Evolutionary conservation across 2,888 invertebrate genomes (phyloP).

Genomic region (Prosapia bicincta): DNA sequence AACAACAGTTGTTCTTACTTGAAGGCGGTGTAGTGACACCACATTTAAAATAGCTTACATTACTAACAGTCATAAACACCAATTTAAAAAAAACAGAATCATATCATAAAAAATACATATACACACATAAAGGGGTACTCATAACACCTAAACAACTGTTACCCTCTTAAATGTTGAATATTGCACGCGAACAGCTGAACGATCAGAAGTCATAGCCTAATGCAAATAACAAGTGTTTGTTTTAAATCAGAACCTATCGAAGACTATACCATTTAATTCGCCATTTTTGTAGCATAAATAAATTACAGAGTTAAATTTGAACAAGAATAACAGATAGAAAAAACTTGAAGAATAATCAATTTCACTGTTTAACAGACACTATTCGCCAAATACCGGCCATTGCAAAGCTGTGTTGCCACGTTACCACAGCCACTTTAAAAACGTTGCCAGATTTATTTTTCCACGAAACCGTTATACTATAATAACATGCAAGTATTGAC

Average conservation of each 20-base stretch:
- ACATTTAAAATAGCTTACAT: not conserved
- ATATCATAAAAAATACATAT: too few species aligned
- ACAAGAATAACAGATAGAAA: too few species aligned
- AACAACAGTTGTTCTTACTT: not conserved
- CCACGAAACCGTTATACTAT: too few species aligned
- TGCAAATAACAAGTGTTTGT: not conserved
- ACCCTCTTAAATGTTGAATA: not conserved
- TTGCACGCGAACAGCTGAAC: not conserved
- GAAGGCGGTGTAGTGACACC: not conserved
- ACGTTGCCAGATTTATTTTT: not conserved
- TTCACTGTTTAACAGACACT: not conserved
- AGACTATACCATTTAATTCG: not conserved
- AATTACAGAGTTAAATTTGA: too few species aligned
- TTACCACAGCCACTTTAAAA: not conserved
- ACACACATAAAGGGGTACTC: not conserved
- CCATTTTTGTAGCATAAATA: not conserved
- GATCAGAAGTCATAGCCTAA: not conserved
- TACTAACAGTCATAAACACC: not conserved
- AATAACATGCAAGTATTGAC: too few species aligned
- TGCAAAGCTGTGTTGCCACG: not conserved
- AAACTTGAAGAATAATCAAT: too few species aligned
- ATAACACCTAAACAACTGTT: not conserved
- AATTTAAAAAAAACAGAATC: not conserved
- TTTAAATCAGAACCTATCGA: not conserved
- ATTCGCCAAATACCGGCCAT: not conserved